Evolutionary conservation across 2,113 vertebrate species (phyloP).

Genomic region (Hirundichthys speculiger): DNA sequence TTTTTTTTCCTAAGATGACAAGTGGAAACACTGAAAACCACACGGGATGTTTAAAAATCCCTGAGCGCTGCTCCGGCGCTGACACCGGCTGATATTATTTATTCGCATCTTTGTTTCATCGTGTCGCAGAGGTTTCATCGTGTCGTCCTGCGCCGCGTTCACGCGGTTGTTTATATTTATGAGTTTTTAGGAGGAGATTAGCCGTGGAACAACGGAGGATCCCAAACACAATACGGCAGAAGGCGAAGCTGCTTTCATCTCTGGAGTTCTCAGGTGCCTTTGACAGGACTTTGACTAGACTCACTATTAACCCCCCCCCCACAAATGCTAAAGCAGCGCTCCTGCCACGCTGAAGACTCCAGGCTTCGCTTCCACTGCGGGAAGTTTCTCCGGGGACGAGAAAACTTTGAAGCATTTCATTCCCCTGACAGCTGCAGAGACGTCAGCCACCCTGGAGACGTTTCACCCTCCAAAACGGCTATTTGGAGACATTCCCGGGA

Average conservation of each 20-base stretch:
- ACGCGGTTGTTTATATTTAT: constrained; percentile 38
- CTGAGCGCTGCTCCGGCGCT: constrained; percentile 38
- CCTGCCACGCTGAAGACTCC: not conserved
- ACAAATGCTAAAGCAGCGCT: not conserved
- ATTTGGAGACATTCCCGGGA: not conserved
- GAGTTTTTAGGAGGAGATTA: constrained; percentile 75
- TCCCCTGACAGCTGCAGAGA: not conserved
- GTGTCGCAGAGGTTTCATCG: constrained; percentile 16
- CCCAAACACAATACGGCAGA: constrained; percentile 34
- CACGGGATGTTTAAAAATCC: constrained; percentile 51
- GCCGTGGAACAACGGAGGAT: constrained; percentile 54
- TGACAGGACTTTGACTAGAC: constrained; percentile 57
- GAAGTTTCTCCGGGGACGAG: not conserved
- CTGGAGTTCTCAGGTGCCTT: constrained; percentile 46
- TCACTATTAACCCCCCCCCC: not conserved
- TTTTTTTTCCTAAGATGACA: constrained; percentile 47
- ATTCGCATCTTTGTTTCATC: constrained; percentile 63
- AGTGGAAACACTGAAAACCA: constrained; percentile 51
- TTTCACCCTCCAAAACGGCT: not conserved
- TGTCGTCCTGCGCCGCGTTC: constrained; percentile 21
- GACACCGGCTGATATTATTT: constrained; percentile 67
- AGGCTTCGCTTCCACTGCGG: not conserved
- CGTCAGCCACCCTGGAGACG: no score
- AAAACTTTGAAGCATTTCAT: not conserved
- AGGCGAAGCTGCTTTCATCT: constrained; percentile 61